Base-by-base conservation (phyloP, 1,140 invertebrate genomes). In the Conus betulinus region DNA sequence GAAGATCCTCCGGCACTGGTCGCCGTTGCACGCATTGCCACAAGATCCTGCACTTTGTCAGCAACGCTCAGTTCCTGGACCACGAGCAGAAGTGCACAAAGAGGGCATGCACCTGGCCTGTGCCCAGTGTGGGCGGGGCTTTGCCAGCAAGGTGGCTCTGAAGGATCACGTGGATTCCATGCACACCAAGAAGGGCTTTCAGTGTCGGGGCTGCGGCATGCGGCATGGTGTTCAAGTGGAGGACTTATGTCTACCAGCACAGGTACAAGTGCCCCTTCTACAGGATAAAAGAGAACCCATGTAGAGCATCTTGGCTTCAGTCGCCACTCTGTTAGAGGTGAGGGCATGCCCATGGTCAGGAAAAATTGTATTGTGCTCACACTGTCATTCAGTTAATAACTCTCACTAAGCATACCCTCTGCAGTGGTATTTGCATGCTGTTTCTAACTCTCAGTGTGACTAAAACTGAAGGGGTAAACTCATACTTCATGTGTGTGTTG, bases 91-190 rank as follows among this genome's bases (percentile, higher is more conserved):
- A 23, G 39, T 81, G 79, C 79, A 53, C 39, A 81, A 23, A 5
- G 23, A 81, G 51, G 27, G 79, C 51, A 4, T 81, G 39, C 13
- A 23, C 13, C 39, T 53, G 79, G 51, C 11, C 79, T 84, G 82
- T 55, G 7, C 23, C 3, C 82, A 84, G 82, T 84, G 82, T 39
- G 82, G 82, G n/a, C 53, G 82, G 10, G 23, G 23, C 53, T 84
- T 84, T 63, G 82, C 8, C 82, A 84, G 82, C 82, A 84, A 27
- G 82, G 82, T 84, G 55, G 55, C 82, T 5, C 57, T 63, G n/a
- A 84, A 84, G n/a, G 82, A 84, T 25, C 82, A 84, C n/a, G 55
- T 84, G 82, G 82, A 84, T n/a, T 84, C 82, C 23, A 25, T 84
- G 82, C 82, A 84, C 82, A 5, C 55, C 82, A 23, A 27, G 82